Evolutionary conservation across 2,113 vertebrate genomes (phyloP).

Genomic region (cattle (Bos taurus)): DNA sequence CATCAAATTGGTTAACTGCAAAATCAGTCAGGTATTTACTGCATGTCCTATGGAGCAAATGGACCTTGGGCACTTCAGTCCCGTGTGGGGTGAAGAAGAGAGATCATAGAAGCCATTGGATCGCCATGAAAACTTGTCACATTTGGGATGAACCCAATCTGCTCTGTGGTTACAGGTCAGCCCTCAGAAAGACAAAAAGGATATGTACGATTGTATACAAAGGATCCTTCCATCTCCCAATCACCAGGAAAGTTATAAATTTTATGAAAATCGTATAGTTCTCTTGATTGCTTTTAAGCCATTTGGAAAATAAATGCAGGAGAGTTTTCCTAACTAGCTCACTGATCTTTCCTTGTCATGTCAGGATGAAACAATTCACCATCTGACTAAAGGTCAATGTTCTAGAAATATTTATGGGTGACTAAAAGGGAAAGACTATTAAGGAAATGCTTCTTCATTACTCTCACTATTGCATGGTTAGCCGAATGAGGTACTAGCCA

Average conservation of each 20-base stretch:
- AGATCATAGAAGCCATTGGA: not conserved
- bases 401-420: slow-evolving; percentile 38
- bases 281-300: not conserved
- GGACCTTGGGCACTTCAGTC: not conserved
- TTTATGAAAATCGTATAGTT: not conserved
- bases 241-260: not conserved
- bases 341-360: not conserved
- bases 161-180: not conserved
- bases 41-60: not conserved
- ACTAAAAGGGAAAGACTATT: not conserved
- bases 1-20: not conserved
- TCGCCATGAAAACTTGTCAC: not conserved
- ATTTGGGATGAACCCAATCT: not conserved
- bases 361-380: slow-evolving; percentile 44
- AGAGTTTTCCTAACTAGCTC: slow-evolving; percentile 25
- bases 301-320: slow-evolving; percentile 5
- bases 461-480: not conserved
- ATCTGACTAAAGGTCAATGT: slow-evolving; percentile 40
- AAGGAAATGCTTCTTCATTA: not conserved
- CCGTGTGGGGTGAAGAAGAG: not conserved
- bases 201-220: not conserved
- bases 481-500: not conserved
- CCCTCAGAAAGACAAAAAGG: not conserved
- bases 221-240: not conserved
- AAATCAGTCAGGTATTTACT: not conserved